Evolutionary conservation across 2,113 vertebrate species (phyloP), one percentile per base, ranked within the genome.

Genomic region (Butorides virescens): DNA sequence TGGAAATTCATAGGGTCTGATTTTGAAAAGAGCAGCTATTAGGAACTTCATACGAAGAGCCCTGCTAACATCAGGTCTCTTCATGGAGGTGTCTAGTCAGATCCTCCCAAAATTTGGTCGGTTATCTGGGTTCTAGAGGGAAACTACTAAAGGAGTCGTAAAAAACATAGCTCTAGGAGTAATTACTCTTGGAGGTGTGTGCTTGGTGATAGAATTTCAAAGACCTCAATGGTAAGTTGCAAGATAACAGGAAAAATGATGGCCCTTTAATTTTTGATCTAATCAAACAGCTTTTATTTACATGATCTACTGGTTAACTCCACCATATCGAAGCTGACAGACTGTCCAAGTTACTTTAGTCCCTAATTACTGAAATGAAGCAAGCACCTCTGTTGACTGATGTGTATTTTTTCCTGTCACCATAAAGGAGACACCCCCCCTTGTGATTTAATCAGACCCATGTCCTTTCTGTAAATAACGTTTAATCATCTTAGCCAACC

Each of bases 261-360:
- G 86, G 58, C 34, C 14, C 53, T 97, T 99, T 99, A 98, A 99
- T 99, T 99, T 99, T 94, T 98, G 83, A 97, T 98, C 98, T 98
- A 98, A 99, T 99, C 98, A 98, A 98, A 98, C 96, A 98, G 98
- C 97, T 98, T 98, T 98, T 99, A 99, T 98, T 99, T 99, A 99
- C 99, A 99, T 98, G 97, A 94, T 91, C 98, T 97, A 86, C 98
- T 83, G 96, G 97, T 98, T 98, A 97, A 97, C 94, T 97, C 82
- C 79, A 94, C 94, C 77, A 72, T 97, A 95, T 97, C 66, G 79
- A 97, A 98, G 92, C 94, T 98, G 98, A 97, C 97, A 93, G 86
- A 95, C 96, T 98, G 98, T 98, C 97, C 90, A 93, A 98, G 95
- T 95, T 98, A 86, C 82, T 97, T 98, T 97, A 95, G 96, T 87